Evolutionary conservation across 2,888 invertebrate genomes (phyloP), one percentile per base, ranked within the genome.

Genomic region (Ceratothoa steindachneri): DNA sequence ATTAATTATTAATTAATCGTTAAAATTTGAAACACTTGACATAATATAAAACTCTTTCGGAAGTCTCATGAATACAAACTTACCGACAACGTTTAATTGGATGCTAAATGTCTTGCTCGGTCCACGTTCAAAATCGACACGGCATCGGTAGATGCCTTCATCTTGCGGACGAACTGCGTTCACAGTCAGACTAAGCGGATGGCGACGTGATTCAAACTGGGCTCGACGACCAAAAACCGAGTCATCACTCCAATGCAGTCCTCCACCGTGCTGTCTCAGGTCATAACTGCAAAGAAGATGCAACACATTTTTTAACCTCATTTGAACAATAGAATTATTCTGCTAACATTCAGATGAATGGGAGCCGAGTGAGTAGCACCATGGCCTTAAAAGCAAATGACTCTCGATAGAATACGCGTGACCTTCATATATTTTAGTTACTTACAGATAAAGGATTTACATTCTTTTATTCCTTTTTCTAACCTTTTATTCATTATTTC

Each of bases 201-300:
- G 41, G 22, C 55, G 24, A 27, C 71, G 60, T 12, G 65, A 69
- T 41, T 73, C 73, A 41, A 78, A 78, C 41, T 73, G 67, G 1
- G 75, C 78, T 22, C 78, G 52, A n/a, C 70, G 65, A 1, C 75
- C 78, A 30, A 78, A 75, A 64, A 73, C 75, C 0, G 72, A 73
- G 51, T 78, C 73, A 30, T 78, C 78, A 64, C 78, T 78, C 78
- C 78, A 78, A 60, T 78, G 78, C 4, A 73, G 71, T 1, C 75
- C 75, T 0, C 70, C 75, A 0, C 75, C 66, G 60, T 73, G 51
- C 30, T 41, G 69, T 19, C 78, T 67, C 29, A 75, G 71, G 71
- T 78, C 78, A 68, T 78, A 78, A 66, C 78, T 78, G 65, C 1
- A 51, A 31, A 55, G 52, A 27, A 69, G 28, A 69, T 12, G 12